Evolutionary conservation across 2,888 invertebrate species (phyloP).

Genomic region (Bimastos eiseni): DNA sequence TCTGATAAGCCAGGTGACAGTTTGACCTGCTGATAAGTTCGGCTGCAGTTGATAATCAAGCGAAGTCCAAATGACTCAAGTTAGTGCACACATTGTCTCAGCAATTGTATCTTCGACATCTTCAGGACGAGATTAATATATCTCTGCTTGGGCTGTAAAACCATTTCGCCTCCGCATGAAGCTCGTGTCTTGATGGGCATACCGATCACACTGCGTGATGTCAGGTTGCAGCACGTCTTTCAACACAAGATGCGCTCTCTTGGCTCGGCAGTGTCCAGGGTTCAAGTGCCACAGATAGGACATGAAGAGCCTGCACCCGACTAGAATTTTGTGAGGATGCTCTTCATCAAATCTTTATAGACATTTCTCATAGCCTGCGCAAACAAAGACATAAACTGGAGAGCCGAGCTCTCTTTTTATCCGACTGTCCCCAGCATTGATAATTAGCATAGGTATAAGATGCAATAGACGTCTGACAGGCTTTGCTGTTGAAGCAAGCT

Average conservation of each 20-base stretch:
- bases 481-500: background rate
- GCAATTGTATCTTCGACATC: conserved; percentile 15
- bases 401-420: background rate
- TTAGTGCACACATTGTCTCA: conserved; percentile 2
- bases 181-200: background rate
- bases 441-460: background rate
- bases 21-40: background rate
- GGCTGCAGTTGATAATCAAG: background rate
- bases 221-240: conserved; percentile 24
- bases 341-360: conserved; percentile 22
- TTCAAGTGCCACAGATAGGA: background rate
- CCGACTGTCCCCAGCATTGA: background rate
- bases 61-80: conserved; percentile 17
- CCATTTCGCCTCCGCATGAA: background rate
- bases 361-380: background rate
- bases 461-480: conserved; percentile 6
- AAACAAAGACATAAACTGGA: conserved; percentile 17
- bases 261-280: conserved; percentile 15
- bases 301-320: conserved; percentile 24
- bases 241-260: conserved; percentile 6
- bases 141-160: background rate
- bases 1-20: conserved; percentile 17
- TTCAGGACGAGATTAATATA: conserved; percentile 17
- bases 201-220: background rate
- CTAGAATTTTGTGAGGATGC: background rate